Evolutionary conservation across 2,888 invertebrate genomes (phyloP), one percentile per base, ranked within the genome.

Genomic region (Cheiracanthium punctorium): DNA sequence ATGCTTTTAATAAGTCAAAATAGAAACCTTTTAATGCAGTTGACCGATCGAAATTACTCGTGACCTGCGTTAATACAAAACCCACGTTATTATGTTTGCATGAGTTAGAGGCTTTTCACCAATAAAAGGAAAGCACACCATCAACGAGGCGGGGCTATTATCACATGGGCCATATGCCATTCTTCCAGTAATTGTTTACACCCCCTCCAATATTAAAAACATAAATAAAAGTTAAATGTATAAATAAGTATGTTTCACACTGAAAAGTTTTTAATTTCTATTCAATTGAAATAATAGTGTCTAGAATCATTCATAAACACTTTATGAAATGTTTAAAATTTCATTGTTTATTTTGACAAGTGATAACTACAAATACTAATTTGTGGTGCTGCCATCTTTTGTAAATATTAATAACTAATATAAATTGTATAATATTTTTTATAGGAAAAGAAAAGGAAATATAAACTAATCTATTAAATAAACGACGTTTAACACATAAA

Each of bases 81-180:
- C 80, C 80, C 85, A 80, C 79, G 80, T 85, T 85, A 85, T 85
- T 85, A 80, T 85, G 85, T 85, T 85, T 85, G 85, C 85, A 85
- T 74, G 80, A 69, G 85, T 65, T 75, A 74, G 17, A 70, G 30
- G 32, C 65, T 67, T 20, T 14, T 8, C 33, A 74, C 85, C 85
- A 85, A 85, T 85, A 70, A 75, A 24, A 33, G 29, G 37, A 58
- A 64, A 80, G 85, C 85, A 80, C 74, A 76, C 81, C 71, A 87
- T 70, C n/a, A 29, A 14, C n/a, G 14, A 52, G 86, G 86, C 86
- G 86, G 80, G 41, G 86, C 81, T 72, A 71, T 4, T 67, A 71
- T 69, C 86, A 87, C 86, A 87, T 87, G 86, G 79, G 64, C 52
- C 72, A 71, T 85, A 75, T 80, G 85, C 80, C 30, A 69, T 48